These are phyloP conservation scores for Stenurella melanura DNA, from an alignment of 2,888 invertebrate genomes.

Conservation along the genomic window DNA sequence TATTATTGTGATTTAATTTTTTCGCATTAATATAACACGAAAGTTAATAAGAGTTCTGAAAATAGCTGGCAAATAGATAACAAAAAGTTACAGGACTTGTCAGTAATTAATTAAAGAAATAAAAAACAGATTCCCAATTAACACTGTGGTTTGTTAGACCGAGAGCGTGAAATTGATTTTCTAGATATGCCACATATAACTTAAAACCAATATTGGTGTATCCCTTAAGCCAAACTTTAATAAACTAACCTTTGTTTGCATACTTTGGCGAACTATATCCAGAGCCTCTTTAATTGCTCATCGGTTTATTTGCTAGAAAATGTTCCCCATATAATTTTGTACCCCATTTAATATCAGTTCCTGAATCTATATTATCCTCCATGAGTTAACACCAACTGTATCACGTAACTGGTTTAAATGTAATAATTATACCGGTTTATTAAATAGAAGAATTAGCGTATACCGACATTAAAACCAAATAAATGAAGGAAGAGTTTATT, in stretches of 20 bases:
- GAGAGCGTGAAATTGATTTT: conserved; percentile 16
- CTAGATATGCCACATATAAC: conserved; percentile 15
- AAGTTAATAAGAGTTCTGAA: too few relatives aligned
- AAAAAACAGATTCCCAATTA: neutral
- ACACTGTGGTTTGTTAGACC: neutral
- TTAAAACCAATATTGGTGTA: conserved; percentile 22
- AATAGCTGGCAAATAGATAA: too few relatives aligned
- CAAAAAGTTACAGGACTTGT: too few relatives aligned
- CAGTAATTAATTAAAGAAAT: neutral
- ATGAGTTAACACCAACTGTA: neutral
- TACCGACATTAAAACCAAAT: too few relatives aligned
- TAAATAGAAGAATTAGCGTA: too few relatives aligned
- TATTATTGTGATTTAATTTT: too few relatives aligned
- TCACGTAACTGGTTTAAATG: too few relatives aligned
- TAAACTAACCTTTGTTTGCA: conserved; percentile 25
- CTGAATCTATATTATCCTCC: neutral
- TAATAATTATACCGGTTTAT: too few relatives aligned
- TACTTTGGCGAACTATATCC: conserved; percentile 20
- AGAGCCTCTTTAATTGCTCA: conserved; percentile 23
- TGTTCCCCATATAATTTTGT: conserved; percentile 11
- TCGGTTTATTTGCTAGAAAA: conserved; percentile 24
- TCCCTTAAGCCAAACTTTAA: conserved; percentile 13
- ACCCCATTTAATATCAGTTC: neutral
- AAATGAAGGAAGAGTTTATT: too few relatives aligned
- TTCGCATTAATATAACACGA: too few relatives aligned